These are phyloP conservation scores for Halichoeres trimaculatus DNA, from an alignment of 2,113 vertebrate genomes.

Conservation along the genomic window DNA sequence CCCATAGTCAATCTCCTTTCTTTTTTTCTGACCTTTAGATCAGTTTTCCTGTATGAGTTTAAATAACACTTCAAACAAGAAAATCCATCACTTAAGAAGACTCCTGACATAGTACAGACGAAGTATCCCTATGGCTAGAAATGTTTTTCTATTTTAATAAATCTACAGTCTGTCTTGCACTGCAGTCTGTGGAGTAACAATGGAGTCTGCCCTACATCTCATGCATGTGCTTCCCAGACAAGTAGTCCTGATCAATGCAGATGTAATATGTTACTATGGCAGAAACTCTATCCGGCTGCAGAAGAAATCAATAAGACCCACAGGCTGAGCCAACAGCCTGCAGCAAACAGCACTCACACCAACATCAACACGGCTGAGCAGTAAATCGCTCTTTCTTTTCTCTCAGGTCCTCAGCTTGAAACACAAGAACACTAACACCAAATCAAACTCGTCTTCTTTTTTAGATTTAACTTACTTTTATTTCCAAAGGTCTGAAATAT, in stretches of 20 bases:
- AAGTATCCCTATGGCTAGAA: no score
- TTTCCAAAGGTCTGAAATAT: not conserved
- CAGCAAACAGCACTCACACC: conserved; percentile 32
- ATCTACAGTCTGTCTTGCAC: not conserved
- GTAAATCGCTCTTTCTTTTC: conserved; percentile 1
- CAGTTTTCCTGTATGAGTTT: no score
- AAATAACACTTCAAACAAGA: no score
- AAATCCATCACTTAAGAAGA: no score
- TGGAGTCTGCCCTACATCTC: conserved; percentile 11
- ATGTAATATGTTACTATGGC: conserved; percentile 59
- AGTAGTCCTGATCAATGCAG: conserved; percentile 53
- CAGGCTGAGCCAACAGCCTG: conserved; percentile 22
- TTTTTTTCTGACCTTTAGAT: no score
- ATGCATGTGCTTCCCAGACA: conserved; percentile 36
- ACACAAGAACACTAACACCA: not conserved
- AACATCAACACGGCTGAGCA: conserved; percentile 10
- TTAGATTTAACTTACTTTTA: no score
- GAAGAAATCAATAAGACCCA: conserved; percentile 51
- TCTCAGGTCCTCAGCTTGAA: no score
- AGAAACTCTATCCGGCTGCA: conserved; percentile 55
- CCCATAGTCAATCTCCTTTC: no score
- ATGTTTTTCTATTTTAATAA: not conserved
- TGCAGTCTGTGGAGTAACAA: conserved; percentile 1
- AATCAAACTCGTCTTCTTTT: no score
- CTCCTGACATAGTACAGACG: no score